These are phyloP conservation scores for Sinopyrophorus schimmeli DNA, from an alignment of 2,888 invertebrate species.

Conservation along the genomic window DNA sequence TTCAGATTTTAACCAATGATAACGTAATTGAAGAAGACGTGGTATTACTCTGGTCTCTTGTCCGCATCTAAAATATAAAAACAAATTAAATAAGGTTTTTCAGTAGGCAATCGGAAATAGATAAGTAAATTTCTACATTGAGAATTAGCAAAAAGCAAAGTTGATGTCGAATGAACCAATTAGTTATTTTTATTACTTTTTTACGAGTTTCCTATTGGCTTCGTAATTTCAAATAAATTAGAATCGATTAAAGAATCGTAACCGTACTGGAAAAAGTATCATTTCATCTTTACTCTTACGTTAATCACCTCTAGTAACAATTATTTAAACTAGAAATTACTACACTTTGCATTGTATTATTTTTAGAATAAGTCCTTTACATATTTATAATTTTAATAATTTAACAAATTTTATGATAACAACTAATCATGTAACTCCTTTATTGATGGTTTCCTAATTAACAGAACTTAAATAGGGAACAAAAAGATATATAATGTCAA, in stretches of 20 bases:
- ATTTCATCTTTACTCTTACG: too few relatives aligned
- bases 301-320: too few relatives aligned
- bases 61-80: constrained; percentile 71
- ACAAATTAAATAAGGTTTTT: constrained; percentile 17
- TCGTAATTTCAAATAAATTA: constrained; percentile 21
- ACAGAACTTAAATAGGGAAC: too few relatives aligned
- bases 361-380: too few relatives aligned
- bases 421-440: too few relatives aligned
- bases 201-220: constrained; percentile 9
- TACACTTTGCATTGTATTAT: too few relatives aligned
- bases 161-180: constrained; percentile 10
- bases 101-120: constrained; percentile 7
- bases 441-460: too few relatives aligned
- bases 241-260: constrained; percentile 21
- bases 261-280: too few relatives aligned
- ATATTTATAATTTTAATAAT: too few relatives aligned
- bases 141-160: not conserved
- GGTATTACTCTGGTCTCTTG: constrained; percentile 98
- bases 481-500: too few relatives aligned
- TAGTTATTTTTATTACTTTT: constrained; percentile 13
- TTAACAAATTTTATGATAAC: too few relatives aligned
- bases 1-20: constrained; percentile 94
- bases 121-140: constrained; percentile 17
- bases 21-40: constrained; percentile 90
- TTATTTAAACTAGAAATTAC: too few relatives aligned